Conservation (phyloP, 2,888 invertebrate genomes). For the Ditula angustiorana region DNA sequence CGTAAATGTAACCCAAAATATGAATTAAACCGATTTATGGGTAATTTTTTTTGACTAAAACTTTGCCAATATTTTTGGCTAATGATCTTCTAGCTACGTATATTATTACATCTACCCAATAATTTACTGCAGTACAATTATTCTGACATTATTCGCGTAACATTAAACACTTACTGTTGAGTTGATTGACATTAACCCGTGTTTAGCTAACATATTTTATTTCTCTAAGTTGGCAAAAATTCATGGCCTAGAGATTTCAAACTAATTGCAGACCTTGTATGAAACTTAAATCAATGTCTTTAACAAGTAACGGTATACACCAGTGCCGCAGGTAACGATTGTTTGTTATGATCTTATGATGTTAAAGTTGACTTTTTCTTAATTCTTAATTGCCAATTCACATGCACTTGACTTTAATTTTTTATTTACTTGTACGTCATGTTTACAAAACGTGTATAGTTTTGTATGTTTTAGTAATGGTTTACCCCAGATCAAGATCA, state of each 20-base stretch:
- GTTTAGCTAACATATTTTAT: slow-evolving; percentile 26
- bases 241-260: slow-evolving; percentile 33
- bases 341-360: slow-evolving; percentile 13
- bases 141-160: slow-evolving; percentile 25
- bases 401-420: not conserved
- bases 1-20: too few relatives aligned
- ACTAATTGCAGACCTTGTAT: slow-evolving; percentile 38
- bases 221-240: slow-evolving; percentile 33
- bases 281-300: slow-evolving; percentile 37
- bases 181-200: slow-evolving; percentile 34
- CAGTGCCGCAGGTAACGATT: slow-evolving; percentile 14
- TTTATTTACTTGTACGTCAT: not conserved
- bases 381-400: not conserved
- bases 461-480: not conserved
- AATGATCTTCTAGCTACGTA: slow-evolving; percentile 2
- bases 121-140: slow-evolving; percentile 36
- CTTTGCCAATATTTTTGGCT: slow-evolving; percentile 14
- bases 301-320: slow-evolving; percentile 34
- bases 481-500: slow-evolving; percentile 5
- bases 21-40: too few relatives aligned
- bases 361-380: slow-evolving; percentile 24
- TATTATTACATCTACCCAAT: slow-evolving; percentile 15
- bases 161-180: slow-evolving; percentile 19
- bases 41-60: too few relatives aligned
- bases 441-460: not conserved